Conservation (phyloP, 2,113 vertebrate genomes). For the Mustelus asterias region DNA sequence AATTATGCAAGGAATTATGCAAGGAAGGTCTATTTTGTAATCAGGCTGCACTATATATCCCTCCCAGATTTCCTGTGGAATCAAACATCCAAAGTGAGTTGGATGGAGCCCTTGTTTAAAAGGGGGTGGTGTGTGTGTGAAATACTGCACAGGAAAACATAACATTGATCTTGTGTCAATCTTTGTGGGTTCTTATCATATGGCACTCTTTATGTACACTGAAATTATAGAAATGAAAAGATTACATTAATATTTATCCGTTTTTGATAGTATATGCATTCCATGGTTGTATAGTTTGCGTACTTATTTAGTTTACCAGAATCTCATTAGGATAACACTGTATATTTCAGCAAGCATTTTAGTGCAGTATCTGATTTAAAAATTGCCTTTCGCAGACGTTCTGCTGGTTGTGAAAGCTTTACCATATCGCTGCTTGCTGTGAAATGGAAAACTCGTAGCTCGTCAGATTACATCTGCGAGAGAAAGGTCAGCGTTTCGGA, state of each 20-base stretch:
- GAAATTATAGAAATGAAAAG: background rate
- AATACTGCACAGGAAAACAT: background rate
- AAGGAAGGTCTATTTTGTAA: background rate
- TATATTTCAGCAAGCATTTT: background rate
- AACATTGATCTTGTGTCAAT: background rate
- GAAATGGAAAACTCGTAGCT: background rate
- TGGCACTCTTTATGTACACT: background rate
- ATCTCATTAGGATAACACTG: background rate
- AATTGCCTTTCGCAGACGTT: background rate
- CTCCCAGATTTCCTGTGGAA: background rate
- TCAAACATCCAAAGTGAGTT: background rate
- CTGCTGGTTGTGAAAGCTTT: background rate
- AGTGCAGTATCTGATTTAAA: background rate
- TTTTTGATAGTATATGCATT: background rate
- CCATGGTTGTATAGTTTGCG: background rate
- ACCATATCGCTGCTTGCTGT: background rate
- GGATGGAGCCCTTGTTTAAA: background rate
- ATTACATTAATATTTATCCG: background rate
- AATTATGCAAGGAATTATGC: background rate
- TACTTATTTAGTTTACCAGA: background rate
- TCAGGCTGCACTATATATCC: background rate
- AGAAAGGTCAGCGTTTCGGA: background rate
- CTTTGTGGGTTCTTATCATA: background rate
- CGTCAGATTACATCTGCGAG: background rate
- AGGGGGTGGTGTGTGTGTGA: background rate